Evolutionary conservation across 2,113 vertebrate species (phyloP).

Genomic region (Eptesicus fuscus): DNA sequence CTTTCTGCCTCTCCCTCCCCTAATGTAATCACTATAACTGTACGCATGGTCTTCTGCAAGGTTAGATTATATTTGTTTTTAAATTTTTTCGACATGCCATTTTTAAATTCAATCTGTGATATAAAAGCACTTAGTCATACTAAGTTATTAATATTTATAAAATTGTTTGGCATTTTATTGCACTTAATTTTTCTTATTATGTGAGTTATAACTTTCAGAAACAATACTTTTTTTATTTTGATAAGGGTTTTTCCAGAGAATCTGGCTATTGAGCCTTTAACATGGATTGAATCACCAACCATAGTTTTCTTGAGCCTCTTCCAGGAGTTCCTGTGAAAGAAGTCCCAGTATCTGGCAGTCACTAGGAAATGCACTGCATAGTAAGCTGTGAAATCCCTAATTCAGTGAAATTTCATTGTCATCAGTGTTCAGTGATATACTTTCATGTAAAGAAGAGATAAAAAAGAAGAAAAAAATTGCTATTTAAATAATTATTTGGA

Average conservation of each 20-base stretch:
- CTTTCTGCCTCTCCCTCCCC: background rate
- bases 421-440: background rate
- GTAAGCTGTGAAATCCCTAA: background rate
- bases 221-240: background rate
- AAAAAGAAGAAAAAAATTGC: background rate
- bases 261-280: background rate
- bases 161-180: background rate
- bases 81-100: background rate
- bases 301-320: background rate
- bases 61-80: background rate
- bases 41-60: fast-evolving
- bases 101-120: background rate
- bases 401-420: background rate
- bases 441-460: background rate
- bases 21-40: background rate
- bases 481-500: background rate
- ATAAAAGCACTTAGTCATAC: background rate
- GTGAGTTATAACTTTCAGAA: background rate
- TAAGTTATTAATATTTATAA: background rate
- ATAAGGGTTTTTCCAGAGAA: background rate
- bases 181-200: background rate
- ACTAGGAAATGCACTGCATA: background rate
- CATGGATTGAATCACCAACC: background rate
- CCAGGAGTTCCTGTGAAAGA: background rate
- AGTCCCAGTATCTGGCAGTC: background rate